These are phyloP conservation scores for Montipora capricornis DNA, from an alignment of 64 coral and sea anemone genomes.

Conservation along the genomic window DNA sequence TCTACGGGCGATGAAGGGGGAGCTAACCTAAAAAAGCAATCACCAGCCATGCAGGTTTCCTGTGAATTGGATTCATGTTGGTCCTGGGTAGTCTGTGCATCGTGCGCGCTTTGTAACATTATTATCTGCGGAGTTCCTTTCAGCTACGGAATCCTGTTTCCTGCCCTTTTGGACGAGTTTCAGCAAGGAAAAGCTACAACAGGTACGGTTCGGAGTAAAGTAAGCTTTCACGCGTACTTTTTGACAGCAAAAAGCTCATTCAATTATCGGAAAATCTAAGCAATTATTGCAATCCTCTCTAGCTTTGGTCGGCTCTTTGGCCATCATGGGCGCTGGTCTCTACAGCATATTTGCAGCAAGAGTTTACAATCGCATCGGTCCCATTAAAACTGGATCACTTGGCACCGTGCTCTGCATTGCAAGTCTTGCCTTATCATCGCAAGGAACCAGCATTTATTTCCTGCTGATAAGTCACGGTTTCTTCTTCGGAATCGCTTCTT, in stretches of 20 bases:
- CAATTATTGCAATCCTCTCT: neutral
- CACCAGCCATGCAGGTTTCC: neutral
- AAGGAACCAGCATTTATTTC: neutral
- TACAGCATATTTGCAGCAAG: neutral
- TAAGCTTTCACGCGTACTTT: no score
- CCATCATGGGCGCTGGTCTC: neutral
- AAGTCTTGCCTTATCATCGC: constrained; percentile 15
- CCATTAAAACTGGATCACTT: neutral
- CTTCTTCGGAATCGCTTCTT: constrained; percentile 9
- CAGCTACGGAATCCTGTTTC: constrained; percentile 54
- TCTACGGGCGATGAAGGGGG: neutral
- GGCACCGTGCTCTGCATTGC: constrained; percentile 16
- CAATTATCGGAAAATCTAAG: no score
- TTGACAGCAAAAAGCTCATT: no score
- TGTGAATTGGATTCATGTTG: neutral
- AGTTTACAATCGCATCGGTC: constrained; percentile 25
- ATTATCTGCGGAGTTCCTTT: constrained; percentile 15
- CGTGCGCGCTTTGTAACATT: constrained; percentile 12
- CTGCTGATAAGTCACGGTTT: neutral
- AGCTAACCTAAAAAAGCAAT: neutral
- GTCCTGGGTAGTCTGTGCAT: constrained; percentile 17
- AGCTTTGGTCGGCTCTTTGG: constrained; percentile 48
- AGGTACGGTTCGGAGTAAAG: neutral
- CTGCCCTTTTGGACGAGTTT: constrained; percentile 40
- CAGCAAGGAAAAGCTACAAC: constrained; percentile 37